Evolutionary conservation across 2,113 vertebrate genomes (phyloP).

Genomic region (Piaya cayana): DNA sequence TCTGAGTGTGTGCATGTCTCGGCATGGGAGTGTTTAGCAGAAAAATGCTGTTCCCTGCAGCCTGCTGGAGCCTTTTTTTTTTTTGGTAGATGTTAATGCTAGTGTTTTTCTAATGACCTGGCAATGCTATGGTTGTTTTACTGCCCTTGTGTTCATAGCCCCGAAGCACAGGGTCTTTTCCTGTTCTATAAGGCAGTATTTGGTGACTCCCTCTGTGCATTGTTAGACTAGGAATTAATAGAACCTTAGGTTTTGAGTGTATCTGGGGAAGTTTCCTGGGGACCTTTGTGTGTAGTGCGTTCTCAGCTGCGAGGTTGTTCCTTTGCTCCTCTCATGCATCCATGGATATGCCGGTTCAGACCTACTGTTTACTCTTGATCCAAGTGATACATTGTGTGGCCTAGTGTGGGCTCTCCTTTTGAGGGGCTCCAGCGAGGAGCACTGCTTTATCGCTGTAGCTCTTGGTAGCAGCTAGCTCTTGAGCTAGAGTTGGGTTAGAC

Average conservation of each 20-base stretch:
- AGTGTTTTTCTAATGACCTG: background rate
- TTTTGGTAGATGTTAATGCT: accelerated
- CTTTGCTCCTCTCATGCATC: background rate
- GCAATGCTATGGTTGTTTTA: background rate
- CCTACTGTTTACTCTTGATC: background rate
- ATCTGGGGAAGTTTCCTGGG: background rate
- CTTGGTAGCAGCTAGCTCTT: accelerated
- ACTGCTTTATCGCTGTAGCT: background rate
- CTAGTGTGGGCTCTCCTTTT: accelerated
- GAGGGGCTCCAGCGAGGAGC: accelerated
- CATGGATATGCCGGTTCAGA: background rate
- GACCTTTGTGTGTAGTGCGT: accelerated
- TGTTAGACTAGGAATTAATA: background rate
- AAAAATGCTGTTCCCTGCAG: background rate
- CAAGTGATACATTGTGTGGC: accelerated
- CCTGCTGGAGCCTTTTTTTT: background rate
- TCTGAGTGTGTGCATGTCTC: accelerated
- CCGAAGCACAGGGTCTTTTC: too few species aligned
- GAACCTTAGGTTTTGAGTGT: background rate
- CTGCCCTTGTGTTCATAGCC: accelerated
- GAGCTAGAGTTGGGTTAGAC: background rate
- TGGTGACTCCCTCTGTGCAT: background rate
- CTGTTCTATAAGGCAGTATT: background rate
- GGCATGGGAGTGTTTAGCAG: accelerated
- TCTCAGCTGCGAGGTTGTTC: background rate